Base-by-base conservation (phyloP, 64 coral and sea anemone species). In the Montipora sp. region DNA sequence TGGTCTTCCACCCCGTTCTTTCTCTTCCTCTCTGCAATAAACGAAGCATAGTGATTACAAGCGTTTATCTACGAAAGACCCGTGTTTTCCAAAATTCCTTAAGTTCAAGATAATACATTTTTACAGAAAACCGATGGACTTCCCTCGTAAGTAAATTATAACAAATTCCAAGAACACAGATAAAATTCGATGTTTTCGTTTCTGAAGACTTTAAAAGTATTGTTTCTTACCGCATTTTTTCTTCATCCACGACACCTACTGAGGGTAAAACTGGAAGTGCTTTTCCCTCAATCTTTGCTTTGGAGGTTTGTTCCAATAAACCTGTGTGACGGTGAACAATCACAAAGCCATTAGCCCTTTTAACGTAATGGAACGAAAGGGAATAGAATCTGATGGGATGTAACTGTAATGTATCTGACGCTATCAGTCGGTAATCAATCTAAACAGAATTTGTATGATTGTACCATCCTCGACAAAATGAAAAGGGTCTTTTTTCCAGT, bases 241-340 rank as follows among this genome's bases (percentile, higher is more conserved):
- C 97, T 78, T 98, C 94, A 75, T 98, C 97, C 55, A 98, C 95
- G 18, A 98, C 89, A 73, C 94, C 94, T 70, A 98, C 97, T 73
- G 92, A 96, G n/a, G 97, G 97, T 15, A 98, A 80, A 45, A 90
- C 88, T 14, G 94, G 53, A 49, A 95, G 90, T 18, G 82, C 91
- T 67, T 94, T 94, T 59, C 92, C 88, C 78, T 98, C 94, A 11
- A 73, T 79, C 61, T 89, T 87, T 78, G 77, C 75, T 87, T 94
- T 98, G 15, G 84, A 87, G 3, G 15, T 72, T 24, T 88, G 21
- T 74, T 95, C 78, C 61, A 98, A 75, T 60, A 98, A 68, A 91
- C 95, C 95, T 96, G 15, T 81, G 59, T 8, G 18, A 83, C 36
- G 53, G 76, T 63, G 15, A 19, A 81, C 3, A 16, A 63, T 19